A percentile compares a stretch with the other conserved stretches of the same genome.
phyloP scores from a whole-genome alignment of 2,113 vertebrate genomes.

The Scophthalmus maximus region DNA sequence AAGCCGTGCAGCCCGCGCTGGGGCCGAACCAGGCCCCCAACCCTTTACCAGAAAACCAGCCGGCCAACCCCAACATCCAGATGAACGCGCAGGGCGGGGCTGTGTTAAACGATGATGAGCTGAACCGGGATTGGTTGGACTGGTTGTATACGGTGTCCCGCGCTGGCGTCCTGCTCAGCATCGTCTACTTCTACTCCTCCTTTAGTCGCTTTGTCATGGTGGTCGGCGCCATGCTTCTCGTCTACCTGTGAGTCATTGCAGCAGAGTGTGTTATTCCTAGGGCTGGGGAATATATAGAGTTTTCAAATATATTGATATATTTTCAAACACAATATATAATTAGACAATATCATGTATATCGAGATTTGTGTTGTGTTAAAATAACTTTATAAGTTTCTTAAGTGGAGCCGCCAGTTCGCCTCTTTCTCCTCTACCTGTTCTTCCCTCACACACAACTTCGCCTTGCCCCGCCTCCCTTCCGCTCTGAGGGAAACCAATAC shows the following conservation, averaged over 20 bases:
- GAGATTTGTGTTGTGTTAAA: no score
- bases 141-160: conserved; percentile 95
- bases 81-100: conserved; percentile 89
- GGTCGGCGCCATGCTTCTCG: conserved; percentile 93
- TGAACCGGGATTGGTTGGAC: conserved; percentile 97
- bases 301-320: no score
- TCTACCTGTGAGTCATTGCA: conserved; percentile 88
- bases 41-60: conserved; percentile 86
- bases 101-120: conserved; percentile 91
- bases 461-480: no score
- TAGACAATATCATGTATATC: no score
- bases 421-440: no score
- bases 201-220: conserved; percentile 97
- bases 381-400: no score
- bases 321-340: no score
- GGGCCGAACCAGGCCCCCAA: conserved; percentile 83
- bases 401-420: no score
- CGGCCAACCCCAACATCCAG: conserved; percentile 90
- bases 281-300: no score
- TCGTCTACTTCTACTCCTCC: conserved; percentile 97
- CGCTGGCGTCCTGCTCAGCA: conserved; percentile 92
- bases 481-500: no score
- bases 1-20: conserved; percentile 81
- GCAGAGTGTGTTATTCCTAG: no score
- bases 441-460: no score